phyloP scores from a whole-genome alignment of 2,888 invertebrate species.

The Ophion costatus region DNA sequence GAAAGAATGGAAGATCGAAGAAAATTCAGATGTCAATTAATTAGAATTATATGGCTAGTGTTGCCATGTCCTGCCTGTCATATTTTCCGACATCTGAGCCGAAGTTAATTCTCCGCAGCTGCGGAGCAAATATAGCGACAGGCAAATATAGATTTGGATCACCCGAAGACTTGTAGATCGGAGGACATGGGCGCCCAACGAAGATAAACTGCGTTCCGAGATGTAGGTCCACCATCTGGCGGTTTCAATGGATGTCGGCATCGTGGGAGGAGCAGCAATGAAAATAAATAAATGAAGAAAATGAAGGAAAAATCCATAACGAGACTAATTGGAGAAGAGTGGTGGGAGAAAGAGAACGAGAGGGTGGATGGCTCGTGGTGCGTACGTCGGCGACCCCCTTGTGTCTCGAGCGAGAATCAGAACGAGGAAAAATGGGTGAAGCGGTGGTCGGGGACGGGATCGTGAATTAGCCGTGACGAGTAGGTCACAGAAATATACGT shows the following conservation, averaged over 20 bases:
- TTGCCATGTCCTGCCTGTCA: not conserved
- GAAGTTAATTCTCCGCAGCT: not conserved
- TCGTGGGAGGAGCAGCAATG: constrained; percentile 29
- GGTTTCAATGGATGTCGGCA: constrained; percentile 70
- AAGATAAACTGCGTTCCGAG: constrained; percentile 70
- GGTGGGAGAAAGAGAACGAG: constrained; percentile 44
- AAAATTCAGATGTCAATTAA: no score
- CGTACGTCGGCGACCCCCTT: constrained; percentile 8
- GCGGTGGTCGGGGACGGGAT: constrained; percentile 30
- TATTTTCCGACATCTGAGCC: not conserved
- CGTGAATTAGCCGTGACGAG: constrained; percentile 66
- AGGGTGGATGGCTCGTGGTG: constrained; percentile 3
- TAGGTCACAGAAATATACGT: constrained; percentile 67
- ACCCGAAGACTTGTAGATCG: constrained; percentile 36
- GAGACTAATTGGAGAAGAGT: constrained; percentile 73
- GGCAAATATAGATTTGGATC: constrained; percentile 4
- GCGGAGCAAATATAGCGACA: not conserved
- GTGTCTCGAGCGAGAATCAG: constrained; percentile 23
- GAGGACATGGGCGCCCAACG: constrained; percentile 29
- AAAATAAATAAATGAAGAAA: constrained; percentile 42
- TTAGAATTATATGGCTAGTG: no score
- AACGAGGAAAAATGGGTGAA: constrained; percentile 13
- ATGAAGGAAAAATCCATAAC: constrained; percentile 72
- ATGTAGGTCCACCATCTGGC: constrained; percentile 52
- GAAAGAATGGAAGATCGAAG: no score